Base-by-base conservation (phyloP, 1,140 invertebrate species). In the Nomia melanderi region DNA sequence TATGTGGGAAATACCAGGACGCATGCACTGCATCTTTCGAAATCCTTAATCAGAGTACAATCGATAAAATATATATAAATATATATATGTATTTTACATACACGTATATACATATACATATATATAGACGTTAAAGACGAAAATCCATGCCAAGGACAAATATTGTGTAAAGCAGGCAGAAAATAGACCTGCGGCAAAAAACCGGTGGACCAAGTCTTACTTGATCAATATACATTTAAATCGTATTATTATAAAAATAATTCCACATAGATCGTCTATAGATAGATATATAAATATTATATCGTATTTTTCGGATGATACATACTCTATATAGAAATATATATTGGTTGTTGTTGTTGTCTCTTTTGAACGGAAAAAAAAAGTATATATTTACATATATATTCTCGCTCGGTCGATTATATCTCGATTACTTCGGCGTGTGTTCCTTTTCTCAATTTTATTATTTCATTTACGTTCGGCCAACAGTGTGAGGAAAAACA, bases 161-260 rank as follows among this genome's bases (percentile, higher is more conserved):
- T 83, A n/a, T n/a, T n/a, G n/a, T n/a, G n/a, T 50, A 39, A 75
- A 59, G 56, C 56, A 31, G 39, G 25, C 64, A 69, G 23, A 69
- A 47, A 44, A 47, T 67, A 41, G 53, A 39, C 33, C 39, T 75
- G 47, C 56, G 39, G 54, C 44, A 47, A 54, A 81, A 62, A 39
- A 62, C 4, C n/a, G 53, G 53, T 81, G 57, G 59, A 84, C 91
- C 90, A 90, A 89, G 91, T 89, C 92, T 92, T 92, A 92, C 92
- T 92, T 92, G 91, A 92, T 92, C 92, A 92, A 92, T 91, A 88
- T 90, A 92, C 90, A 92, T 92, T 87, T n/a, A n/a, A 63, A 29
- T 59, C 23, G 66, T 59, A 78, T n/a, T n/a, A n/a, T n/a, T n/a
- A n/a, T n/a, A n/a, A n/a, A 69, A 59, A 77, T 69, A 79, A 23